A percentile compares a stretch with the other conserved stretches of the same genome.
These are phyloP conservation scores for Apamea epomidion DNA, from an alignment of 2,888 invertebrate genomes.

Conservation along the genomic window DNA sequence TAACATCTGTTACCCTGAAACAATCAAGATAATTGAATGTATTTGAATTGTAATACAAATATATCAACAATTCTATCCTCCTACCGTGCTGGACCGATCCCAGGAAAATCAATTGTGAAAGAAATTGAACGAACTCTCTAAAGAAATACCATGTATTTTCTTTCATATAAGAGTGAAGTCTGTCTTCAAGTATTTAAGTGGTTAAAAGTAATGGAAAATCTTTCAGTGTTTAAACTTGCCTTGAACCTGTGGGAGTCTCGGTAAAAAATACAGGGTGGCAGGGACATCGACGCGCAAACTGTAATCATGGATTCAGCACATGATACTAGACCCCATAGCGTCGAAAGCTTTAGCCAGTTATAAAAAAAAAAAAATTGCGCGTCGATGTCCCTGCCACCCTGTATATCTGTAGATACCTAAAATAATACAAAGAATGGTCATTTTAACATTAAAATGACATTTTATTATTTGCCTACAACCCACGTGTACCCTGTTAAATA, in stretches of 20 bases:
- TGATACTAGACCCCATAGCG: too few species aligned
- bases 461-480: slow-evolving; percentile 3
- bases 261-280: too few species aligned
- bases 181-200: neutral
- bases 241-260: slow-evolving; percentile 6
- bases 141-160: slow-evolving; percentile 24
- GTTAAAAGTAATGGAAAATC: neutral
- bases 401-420: neutral
- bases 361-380: too few species aligned
- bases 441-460: slow-evolving; percentile 33
- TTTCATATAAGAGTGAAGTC: slow-evolving; percentile 1
- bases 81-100: neutral
- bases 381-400: too few species aligned
- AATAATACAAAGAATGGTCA: slow-evolving; percentile 33
- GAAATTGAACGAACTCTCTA: neutral
- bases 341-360: too few species aligned
- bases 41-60: slow-evolving; percentile 23
- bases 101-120: slow-evolving; percentile 21
- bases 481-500: slow-evolving; percentile 19
- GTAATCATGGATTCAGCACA: too few species aligned
- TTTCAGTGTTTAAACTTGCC: neutral
- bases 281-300: too few species aligned
- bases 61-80: slow-evolving; percentile 1
- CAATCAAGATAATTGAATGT: neutral
- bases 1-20: neutral